Conservation (phyloP, 2,113 vertebrate genomes). For the Cepphus grylle region DNA sequence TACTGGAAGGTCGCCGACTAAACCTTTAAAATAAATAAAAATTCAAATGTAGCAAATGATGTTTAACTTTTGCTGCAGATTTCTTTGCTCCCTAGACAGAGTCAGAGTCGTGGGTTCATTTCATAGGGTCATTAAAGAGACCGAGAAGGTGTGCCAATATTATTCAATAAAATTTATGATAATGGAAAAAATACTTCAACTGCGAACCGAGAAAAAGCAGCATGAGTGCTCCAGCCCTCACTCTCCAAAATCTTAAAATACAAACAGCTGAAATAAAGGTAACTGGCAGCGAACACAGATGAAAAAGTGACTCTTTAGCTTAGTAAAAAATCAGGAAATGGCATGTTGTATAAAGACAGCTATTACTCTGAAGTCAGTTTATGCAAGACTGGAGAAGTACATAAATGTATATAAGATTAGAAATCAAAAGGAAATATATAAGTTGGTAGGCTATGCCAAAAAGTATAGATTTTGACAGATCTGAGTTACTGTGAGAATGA, state of each 20-base stretch:
- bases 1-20: neutral
- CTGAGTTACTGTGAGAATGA: neutral
- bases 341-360: neutral
- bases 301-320: neutral
- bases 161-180: neutral
- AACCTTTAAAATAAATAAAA: neutral
- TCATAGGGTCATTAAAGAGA: neutral
- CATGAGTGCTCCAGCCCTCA: neutral
- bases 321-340: neutral
- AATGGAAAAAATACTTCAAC: neutral
- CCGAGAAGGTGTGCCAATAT: neutral
- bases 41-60: neutral
- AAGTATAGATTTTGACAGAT: neutral
- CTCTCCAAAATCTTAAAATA: neutral
- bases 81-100: neutral
- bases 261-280: neutral
- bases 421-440: constrained; percentile 16
- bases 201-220: neutral
- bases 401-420: neutral
- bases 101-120: neutral
- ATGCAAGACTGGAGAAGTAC: neutral
- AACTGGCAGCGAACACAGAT: neutral
- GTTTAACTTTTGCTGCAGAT: neutral
- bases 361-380: constrained; percentile 5
- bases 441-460: neutral